Base-by-base conservation (phyloP, 2,797 vertebrate species). In the Myotis findleyi region DNA sequence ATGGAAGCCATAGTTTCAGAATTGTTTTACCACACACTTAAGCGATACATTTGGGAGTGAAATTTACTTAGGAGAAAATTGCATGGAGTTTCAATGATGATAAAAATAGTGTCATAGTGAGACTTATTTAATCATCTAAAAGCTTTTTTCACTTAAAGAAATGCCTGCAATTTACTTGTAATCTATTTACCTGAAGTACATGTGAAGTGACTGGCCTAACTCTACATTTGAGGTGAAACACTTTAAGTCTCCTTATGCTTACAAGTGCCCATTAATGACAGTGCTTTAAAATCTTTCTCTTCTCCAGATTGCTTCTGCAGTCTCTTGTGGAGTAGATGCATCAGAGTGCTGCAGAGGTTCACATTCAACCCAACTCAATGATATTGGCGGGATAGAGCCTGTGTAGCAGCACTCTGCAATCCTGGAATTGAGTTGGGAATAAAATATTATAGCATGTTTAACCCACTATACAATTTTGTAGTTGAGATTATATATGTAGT, bases 61-160 rank as follows among this genome's bases (percentile, higher is more conserved):
- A 95, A 84, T 96, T 95, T 94, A 94, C 96, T 96, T 95, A 88
- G 85, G 93, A 72, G 90, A 79, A 97, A 94, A 97, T 87, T 71
- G 89, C 57, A 88, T 55, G 84, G 93, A 55, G 87, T 94, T 95
- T 96, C 92, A 89, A 36, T 68, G 87, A 94, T 85, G 82, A 93
- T 95, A 83, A 95, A 96, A 96, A 87, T 93, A 93, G 92, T 94
- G 97, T 81, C 47, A 66, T 77, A 36, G 75, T 53, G 23, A 95
- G 91, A 87, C 79, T 95, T 96, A 83, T 85, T 59, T 77, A 96
- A 96, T 96, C 96, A 96, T 73, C 94, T 97, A 83, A 97, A 96
- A 97, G 94, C 87, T 77, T 94, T 93, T 95, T 93, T 87, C 89
- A 94, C 92, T 94, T 97, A 91, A 92, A 95, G 88, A 97, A 96